Percentiles rank a stretch among this genome's conserved stretches.
These are phyloP conservation scores for Balearica regulorum DNA, from an alignment of 2,797 vertebrate species.

Conservation along the genomic window DNA sequence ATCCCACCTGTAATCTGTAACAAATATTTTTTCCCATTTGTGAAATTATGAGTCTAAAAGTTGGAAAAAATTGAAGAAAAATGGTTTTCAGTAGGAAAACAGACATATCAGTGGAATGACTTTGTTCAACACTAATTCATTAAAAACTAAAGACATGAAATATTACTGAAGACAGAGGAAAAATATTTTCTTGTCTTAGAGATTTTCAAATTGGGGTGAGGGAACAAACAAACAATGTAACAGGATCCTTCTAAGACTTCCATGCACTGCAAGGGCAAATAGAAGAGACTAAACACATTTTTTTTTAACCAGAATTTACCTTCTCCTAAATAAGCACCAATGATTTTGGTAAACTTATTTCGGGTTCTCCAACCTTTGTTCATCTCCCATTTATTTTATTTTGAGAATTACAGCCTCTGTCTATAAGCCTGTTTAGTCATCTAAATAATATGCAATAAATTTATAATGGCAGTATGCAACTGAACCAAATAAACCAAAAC, in stretches of 20 bases:
- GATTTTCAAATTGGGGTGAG: not conserved
- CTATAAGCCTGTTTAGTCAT: not conserved
- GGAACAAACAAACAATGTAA: not conserved
- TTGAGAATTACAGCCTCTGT: not conserved
- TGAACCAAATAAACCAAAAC: not conserved
- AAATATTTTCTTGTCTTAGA: not conserved
- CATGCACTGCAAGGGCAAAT: not conserved
- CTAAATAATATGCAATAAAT: not conserved
- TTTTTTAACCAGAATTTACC: not conserved
- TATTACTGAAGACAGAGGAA: not conserved
- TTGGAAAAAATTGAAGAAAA: not conserved
- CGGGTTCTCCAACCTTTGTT: not conserved
- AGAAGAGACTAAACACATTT: not conserved
- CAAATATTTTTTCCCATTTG: not conserved
- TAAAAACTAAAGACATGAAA: not conserved
- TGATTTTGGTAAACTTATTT: not conserved
- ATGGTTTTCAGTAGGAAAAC: not conserved
- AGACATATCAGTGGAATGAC: not conserved
- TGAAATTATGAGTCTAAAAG: not conserved
- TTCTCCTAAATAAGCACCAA: not conserved
- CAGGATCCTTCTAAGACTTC: not conserved
- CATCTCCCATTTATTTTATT: not conserved
- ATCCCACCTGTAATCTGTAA: not conserved
- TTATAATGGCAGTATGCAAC: not conserved
- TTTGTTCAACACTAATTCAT: not conserved